phyloP scores from a whole-genome alignment of 2,797 vertebrate genomes.

The Sebastes itinus region DNA sequence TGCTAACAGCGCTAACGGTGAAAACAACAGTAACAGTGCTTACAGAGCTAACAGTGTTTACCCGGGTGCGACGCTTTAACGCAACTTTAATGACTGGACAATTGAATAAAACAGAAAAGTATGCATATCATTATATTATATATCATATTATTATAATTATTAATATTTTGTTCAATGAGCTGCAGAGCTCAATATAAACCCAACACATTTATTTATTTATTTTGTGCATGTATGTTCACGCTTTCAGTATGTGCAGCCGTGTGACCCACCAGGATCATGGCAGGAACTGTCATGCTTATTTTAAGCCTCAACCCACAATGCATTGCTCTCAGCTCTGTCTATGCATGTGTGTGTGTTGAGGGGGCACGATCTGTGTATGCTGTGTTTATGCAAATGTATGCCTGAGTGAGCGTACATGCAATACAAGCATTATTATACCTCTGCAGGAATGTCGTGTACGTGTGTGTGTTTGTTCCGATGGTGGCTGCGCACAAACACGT shows the following conservation, averaged over 20 bases:
- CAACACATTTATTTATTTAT: not conserved
- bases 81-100: not conserved
- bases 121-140: not conserved
- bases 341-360: constrained; percentile 4
- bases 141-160: not conserved
- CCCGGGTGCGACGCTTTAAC: too few relatives aligned
- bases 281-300: constrained; percentile 61
- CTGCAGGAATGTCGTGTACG: constrained; percentile 12
- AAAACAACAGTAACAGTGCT: too few relatives aligned
- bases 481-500: not conserved
- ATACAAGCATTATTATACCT: constrained; percentile 28
- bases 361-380: constrained; percentile 26
- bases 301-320: constrained; percentile 71
- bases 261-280: constrained; percentile 55
- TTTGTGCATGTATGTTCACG: not conserved
- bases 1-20: too few relatives aligned
- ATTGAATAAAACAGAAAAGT: not conserved
- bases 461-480: not conserved
- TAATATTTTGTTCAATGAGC: not conserved
- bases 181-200: not conserved
- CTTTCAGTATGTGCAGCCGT: constrained; percentile 13
- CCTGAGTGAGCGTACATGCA: constrained; percentile 43
- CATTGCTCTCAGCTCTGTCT: constrained; percentile 60
- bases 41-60: too few relatives aligned
- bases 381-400: constrained; percentile 52